Evolutionary conservation across 1,140 invertebrate species (phyloP).

Genomic region (Scaptodrosophila lebanonensis): DNA sequence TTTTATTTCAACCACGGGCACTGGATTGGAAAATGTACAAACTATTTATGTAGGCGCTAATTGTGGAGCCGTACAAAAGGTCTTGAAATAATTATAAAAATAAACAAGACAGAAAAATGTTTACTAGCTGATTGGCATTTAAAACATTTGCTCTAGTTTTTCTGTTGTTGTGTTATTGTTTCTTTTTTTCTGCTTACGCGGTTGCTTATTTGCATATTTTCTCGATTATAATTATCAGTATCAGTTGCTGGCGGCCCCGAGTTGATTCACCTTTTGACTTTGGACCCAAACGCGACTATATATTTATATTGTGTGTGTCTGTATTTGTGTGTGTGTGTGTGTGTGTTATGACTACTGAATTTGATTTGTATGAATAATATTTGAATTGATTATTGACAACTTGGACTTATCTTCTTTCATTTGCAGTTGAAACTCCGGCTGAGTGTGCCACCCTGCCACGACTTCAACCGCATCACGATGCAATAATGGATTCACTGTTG

Average conservation of each 20-base stretch:
- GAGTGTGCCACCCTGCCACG: too few relatives aligned
- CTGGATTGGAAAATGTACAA: too few relatives aligned
- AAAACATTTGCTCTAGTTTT: too few relatives aligned
- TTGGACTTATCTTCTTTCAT: constrained; percentile 18
- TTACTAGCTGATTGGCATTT: too few relatives aligned
- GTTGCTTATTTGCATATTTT: constrained; percentile 36
- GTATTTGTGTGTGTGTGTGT: constrained; percentile 6
- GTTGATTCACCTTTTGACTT: constrained; percentile 67
- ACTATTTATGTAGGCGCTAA: too few relatives aligned
- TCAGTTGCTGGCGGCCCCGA: too few relatives aligned
- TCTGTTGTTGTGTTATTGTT: constrained; percentile 9
- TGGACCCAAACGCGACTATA: constrained; percentile 20
- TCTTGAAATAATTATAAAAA: too few relatives aligned
- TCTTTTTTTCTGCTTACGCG: constrained; percentile 34
- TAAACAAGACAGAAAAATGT: too few relatives aligned
- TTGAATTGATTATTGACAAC: constrained; percentile 9
- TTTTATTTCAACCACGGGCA: too few relatives aligned
- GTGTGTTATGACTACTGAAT: not conserved
- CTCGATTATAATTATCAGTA: constrained; percentile 44
- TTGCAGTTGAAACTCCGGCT: too few relatives aligned
- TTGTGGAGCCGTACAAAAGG: too few relatives aligned
- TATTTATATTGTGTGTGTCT: too few relatives aligned
- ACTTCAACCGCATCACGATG: constrained; percentile 38
- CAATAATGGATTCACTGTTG: constrained; percentile 61
- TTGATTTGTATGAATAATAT: not conserved